Conservation (phyloP, 2,888 invertebrate genomes). For the Cancer borealis region DNA sequence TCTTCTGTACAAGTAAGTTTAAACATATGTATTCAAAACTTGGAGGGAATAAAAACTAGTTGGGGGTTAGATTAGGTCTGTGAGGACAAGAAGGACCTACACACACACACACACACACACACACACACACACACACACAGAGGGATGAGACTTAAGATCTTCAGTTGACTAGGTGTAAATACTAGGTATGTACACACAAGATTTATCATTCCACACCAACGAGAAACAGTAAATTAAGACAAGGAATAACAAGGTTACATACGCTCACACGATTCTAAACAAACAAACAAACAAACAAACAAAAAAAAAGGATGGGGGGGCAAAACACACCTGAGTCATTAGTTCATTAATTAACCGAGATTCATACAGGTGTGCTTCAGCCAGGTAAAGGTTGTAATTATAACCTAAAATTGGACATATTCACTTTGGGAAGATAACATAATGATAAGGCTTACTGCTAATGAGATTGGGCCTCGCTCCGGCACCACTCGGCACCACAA, state of each 20-base stretch:
- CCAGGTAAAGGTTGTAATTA: neutral
- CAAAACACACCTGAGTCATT: neutral
- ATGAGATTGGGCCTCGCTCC: slow-evolving; percentile 8
- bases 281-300: neutral
- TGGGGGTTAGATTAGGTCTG: neutral
- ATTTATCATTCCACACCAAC: neutral
- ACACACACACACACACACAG: neutral
- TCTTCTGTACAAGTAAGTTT: neutral
- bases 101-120: neutral
- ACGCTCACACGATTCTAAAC: neutral
- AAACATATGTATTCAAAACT: neutral
- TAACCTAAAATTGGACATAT: neutral
- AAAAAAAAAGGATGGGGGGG: neutral
- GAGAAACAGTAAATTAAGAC: neutral
- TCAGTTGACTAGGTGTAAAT: neutral
- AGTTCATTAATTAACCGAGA: neutral
- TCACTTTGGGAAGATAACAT: slow-evolving; percentile 2
- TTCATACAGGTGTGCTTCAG: neutral
- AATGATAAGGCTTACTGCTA: neutral
- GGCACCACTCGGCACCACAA: neutral
- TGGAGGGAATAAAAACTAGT: neutral
- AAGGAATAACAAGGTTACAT: neutral
- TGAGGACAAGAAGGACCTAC: neutral
- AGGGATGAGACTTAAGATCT: neutral
- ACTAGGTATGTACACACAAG: neutral